Conservation (phyloP, 2,888 invertebrate species). For the Timema podura region DNA sequence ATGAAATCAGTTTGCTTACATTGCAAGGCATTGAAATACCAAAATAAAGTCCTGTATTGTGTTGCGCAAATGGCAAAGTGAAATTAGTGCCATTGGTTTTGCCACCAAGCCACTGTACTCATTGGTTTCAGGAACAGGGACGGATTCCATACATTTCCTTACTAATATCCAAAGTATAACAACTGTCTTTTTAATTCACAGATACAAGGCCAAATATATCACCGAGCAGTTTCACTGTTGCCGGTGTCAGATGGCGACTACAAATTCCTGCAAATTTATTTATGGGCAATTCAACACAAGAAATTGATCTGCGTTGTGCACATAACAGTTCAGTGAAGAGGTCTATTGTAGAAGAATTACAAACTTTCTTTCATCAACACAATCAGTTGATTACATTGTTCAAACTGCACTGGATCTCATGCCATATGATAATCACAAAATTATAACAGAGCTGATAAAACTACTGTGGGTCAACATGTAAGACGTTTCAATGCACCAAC, state of each 20-base stretch:
- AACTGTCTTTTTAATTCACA: not conserved
- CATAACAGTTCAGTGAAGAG: constrained; percentile 7
- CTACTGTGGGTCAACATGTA: not conserved
- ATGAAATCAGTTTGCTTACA: too few species aligned
- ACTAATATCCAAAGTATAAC: not conserved
- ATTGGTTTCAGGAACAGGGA: not conserved
- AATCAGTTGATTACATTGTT: too few species aligned
- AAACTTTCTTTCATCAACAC: too few species aligned
- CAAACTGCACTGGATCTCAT: constrained; percentile 3
- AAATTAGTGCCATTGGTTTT: too few species aligned
- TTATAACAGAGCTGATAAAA: not conserved
- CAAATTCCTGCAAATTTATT: not conserved
- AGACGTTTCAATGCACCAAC: constrained; percentile 7
- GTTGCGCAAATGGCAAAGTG: too few species aligned
- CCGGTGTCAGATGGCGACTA: not conserved
- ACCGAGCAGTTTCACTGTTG: not conserved
- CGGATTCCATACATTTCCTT: not conserved
- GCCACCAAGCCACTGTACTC: not conserved
- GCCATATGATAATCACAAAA: not conserved
- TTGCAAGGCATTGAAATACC: too few species aligned
- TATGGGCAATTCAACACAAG: not conserved
- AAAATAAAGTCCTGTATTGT: too few species aligned
- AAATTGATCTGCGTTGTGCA: not conserved
- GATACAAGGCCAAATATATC: not conserved
- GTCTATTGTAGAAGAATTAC: not conserved